phyloP scores from a whole-genome alignment of 2,797 vertebrate species.

The Trichosurus vulpecula region DNA sequence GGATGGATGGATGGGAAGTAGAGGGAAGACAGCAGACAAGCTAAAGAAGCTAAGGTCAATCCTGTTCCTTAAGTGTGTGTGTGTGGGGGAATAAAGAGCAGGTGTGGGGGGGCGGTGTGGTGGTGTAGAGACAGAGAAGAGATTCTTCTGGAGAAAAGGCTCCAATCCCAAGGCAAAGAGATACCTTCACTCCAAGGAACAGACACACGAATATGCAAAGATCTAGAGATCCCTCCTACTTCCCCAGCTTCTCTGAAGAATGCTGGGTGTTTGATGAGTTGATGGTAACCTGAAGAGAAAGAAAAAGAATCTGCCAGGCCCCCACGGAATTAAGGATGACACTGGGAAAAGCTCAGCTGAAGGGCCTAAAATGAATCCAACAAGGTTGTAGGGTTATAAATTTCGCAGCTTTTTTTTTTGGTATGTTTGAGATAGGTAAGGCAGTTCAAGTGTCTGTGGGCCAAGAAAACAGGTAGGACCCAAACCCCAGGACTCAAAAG shows the following conservation, averaged over 20 bases:
- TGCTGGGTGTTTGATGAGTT: not conserved
- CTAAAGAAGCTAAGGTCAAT: conserved; percentile 69
- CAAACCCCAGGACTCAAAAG: conserved; percentile 1
- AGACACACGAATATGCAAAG: conserved; percentile 48
- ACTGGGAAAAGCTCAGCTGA: conserved; percentile 58
- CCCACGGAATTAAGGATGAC: conserved; percentile 64
- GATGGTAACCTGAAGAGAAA: conserved; percentile 41
- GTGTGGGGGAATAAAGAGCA: not conserved
- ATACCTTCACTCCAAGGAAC: conserved; percentile 50
- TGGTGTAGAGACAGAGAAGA: not conserved
- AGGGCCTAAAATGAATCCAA: conserved; percentile 58
- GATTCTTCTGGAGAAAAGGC: conserved; percentile 41
- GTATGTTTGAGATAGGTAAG: conserved; percentile 33
- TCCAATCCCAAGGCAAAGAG: conserved; percentile 56
- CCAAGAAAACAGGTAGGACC: conserved; percentile 36
- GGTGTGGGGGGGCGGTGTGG: not conserved
- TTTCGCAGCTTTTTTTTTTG: conserved; percentile 59
- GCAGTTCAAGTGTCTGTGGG: conserved; percentile 39
- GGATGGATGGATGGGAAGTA: conserved; percentile 30
- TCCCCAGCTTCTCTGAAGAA: conserved; percentile 56
- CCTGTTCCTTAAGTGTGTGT: conserved; percentile 38
- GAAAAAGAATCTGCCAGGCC: conserved; percentile 66
- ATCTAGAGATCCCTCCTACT: conserved; percentile 45
- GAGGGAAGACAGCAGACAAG: conserved; percentile 62
- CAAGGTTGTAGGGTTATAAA: conserved; percentile 51